Evolutionary conservation across 2,888 invertebrate species (phyloP).

Genomic region (Copidosoma aretas): DNA sequence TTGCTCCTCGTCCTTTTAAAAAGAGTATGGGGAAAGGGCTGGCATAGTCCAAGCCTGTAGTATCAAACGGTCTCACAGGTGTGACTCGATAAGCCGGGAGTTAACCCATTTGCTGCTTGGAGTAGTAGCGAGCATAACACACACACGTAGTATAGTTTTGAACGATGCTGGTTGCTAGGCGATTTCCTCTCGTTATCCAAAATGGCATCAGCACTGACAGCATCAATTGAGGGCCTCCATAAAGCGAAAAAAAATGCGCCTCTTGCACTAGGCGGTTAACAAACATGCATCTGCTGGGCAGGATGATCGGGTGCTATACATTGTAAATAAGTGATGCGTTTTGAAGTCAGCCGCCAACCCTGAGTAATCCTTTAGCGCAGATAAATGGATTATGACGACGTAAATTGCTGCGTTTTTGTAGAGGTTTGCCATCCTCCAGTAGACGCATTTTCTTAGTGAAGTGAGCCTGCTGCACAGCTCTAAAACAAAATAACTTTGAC

Average conservation of each 20-base stretch:
- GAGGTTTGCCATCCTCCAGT: neutral
- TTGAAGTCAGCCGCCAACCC: conserved; percentile 12
- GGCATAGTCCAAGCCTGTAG: conserved; percentile 45
- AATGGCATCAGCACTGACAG: neutral
- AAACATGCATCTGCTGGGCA: neutral
- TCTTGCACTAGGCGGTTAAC: neutral
- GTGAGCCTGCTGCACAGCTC: neutral
- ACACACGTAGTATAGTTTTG: neutral
- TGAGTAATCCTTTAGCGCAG: neutral
- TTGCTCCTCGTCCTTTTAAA: conserved; percentile 38
- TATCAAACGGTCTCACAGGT: conserved; percentile 33
- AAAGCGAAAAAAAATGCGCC: neutral
- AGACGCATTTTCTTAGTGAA: neutral
- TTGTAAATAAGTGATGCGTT: neutral
- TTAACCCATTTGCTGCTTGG: conserved; percentile 10
- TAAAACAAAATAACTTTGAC: neutral
- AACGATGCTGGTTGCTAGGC: neutral
- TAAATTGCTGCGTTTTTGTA: neutral
- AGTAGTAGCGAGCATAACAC: neutral
- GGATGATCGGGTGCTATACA: conserved; percentile 6
- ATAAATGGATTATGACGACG: conserved; percentile 8
- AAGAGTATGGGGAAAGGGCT: conserved; percentile 40
- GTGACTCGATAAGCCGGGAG: conserved; percentile 37
- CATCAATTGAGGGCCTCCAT: conserved; percentile 3
- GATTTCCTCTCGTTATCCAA: neutral